Evolutionary conservation across 2,888 invertebrate species (phyloP), one percentile per base, ranked within the genome.

Genomic region (Synanthedon vespiformis): DNA sequence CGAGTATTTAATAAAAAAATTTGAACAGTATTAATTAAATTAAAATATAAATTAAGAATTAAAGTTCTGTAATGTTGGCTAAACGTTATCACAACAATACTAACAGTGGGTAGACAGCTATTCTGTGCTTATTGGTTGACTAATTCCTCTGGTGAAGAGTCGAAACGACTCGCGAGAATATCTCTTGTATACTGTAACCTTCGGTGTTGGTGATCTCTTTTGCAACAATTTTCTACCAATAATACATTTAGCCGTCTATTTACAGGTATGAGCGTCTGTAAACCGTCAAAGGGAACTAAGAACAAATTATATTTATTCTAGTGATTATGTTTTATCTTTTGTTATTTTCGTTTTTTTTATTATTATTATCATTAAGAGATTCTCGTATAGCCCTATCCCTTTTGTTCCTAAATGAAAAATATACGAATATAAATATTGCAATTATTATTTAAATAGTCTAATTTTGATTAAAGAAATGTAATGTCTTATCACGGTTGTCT

Each of bases 181-280:
- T 54, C 53, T 48, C 51, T 57, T 57, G 54, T 62, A 61, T 57
- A 60, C 57, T 60, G 57, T 52, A 40, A 50, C 49, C 50, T 57
- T 10, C 8, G 70, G 71, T 72, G 70, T 61, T 58, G 72, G 70
- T 65, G 40, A 54, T 56, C 34, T 34, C 34, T 10, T 40, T 51
- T 55, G 40, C 53, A 51, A 48, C 51, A 34, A 54, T 53, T 55
- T 53, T 52, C n/a, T 47, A 50, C 49, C 2, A 47, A 48, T 50
- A 51, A 48, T 44, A 51, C 49, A 55, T 44, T 27, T 34, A 67
- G 63, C 61, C 59, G 60, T 77, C 67, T 82, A 68, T 77, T 84
- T 80, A 60, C 86, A 85, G 85, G 85, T 84, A 76, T 16, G 16
- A 18, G 48, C 82, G 68, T 62, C 80, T 85, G 68, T 86, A 83